A percentile compares a stretch with the other conserved stretches of the same genome.
Conservation (phyloP, 1,140 invertebrate species). For the Lordiphosa stackelbergi region DNA sequence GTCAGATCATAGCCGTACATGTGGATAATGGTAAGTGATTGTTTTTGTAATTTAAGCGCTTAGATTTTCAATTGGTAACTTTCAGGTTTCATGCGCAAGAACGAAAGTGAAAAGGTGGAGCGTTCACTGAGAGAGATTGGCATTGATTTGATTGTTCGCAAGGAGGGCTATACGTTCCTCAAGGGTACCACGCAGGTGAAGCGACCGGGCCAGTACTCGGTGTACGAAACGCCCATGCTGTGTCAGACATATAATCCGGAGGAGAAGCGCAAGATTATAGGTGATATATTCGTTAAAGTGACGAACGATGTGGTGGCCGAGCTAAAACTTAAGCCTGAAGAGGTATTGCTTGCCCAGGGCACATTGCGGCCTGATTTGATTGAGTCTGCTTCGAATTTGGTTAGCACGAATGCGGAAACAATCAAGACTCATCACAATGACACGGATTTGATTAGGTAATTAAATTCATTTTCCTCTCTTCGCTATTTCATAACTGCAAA, state of each 20-base stretch:
- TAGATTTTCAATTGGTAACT: neutral
- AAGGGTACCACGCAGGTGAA: constrained; percentile 86
- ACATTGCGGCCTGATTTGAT: constrained; percentile 98
- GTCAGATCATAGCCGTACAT: constrained; percentile 97
- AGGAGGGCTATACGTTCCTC: constrained; percentile 85
- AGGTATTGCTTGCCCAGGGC: constrained; percentile 92
- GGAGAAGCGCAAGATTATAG: constrained; percentile 99
- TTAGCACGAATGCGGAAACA: constrained; percentile 91
- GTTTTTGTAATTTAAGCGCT: neutral
- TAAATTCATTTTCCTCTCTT: neutral
- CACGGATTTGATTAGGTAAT: constrained; percentile 91
- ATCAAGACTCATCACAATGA: constrained; percentile 99
- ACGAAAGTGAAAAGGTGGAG: constrained; percentile 93
- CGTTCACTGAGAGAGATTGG: constrained; percentile 91
- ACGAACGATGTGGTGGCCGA: constrained; percentile 90
- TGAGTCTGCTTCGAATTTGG: constrained; percentile 94
- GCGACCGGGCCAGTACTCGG: constrained; percentile 78
- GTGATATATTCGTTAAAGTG: constrained; percentile 97
- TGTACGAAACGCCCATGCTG: constrained; percentile 89
- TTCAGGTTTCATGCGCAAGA: constrained; percentile 95
- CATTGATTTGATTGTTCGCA: constrained; percentile 89
- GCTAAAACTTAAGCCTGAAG: constrained; percentile 89
- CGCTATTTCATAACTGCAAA: neutral
- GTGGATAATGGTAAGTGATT: constrained; percentile 92
- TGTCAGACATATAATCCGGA: constrained; percentile 93